Conservation (phyloP, 2,113 vertebrate genomes). For the Cisticola juncidis region DNA sequence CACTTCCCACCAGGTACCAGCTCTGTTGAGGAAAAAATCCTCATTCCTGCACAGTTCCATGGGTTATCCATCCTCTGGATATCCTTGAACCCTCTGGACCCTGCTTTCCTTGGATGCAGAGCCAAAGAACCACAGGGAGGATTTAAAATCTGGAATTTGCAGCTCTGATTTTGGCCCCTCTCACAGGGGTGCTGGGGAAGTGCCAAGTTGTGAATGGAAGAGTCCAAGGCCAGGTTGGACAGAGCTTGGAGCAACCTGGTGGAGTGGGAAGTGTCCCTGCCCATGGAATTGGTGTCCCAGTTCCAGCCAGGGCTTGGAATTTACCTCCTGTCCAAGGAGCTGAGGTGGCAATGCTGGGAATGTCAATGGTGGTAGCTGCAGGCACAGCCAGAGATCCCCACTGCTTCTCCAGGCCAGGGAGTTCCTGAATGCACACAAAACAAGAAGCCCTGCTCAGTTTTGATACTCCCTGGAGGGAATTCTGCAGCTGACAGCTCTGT, state of each 20-base stretch:
- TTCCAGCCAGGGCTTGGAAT: background rate
- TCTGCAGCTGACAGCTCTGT: conserved; percentile 9
- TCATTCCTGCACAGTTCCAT: background rate
- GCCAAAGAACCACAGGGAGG: background rate
- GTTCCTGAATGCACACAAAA: background rate
- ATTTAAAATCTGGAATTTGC: background rate
- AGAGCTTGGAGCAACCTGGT: background rate
- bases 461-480: conserved; percentile 24
- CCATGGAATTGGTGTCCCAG: background rate
- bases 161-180: background rate
- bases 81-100: background rate
- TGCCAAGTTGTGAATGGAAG: background rate
- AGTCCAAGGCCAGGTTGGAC: too few relatives aligned
- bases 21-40: background rate
- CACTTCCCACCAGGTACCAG: background rate
- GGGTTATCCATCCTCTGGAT: background rate
- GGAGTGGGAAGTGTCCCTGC: background rate
- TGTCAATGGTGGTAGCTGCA: background rate
- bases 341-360: background rate
- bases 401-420: background rate
- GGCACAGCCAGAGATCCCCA: background rate
- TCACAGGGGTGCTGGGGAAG: fast-evolving
- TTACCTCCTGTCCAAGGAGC: background rate
- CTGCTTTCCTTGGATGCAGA: background rate
- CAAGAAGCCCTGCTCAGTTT: background rate